Conservation (phyloP, 2,797 vertebrate species). For the Enteromius anoplus region DNA sequence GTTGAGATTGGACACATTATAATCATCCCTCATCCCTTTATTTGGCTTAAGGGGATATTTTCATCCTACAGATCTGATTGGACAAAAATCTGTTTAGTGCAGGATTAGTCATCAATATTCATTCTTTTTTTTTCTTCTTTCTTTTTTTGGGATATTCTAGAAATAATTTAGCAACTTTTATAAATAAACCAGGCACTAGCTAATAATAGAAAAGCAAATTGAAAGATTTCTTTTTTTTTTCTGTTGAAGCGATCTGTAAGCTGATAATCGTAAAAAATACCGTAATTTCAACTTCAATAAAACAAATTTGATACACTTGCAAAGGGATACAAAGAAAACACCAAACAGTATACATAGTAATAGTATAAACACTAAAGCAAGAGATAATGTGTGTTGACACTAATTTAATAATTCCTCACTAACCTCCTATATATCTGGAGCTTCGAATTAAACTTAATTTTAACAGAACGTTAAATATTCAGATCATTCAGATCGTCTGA, state of each 20-base stretch:
- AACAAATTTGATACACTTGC: neutral
- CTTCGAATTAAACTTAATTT: slow-evolving; percentile 3
- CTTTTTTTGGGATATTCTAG: neutral
- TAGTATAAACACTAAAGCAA: neutral
- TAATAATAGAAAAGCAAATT: neutral
- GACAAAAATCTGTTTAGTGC: neutral
- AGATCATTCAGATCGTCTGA: no score
- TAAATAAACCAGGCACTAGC: neutral
- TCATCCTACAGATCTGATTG: slow-evolving; percentile 1
- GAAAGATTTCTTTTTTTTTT: no score
- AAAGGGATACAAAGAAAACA: neutral
- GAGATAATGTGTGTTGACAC: neutral
- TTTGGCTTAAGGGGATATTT: neutral
- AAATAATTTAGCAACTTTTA: neutral
- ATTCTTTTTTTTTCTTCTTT: neutral
- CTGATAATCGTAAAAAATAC: neutral
- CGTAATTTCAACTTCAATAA: neutral
- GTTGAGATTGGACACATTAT: neutral
- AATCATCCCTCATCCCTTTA: neutral
- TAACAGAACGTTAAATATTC: neutral
- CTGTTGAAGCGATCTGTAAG: neutral
- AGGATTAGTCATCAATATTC: neutral
- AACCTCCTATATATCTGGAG: neutral
- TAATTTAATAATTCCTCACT: neutral
- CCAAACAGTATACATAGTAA: neutral